Evolutionary conservation across 2,888 invertebrate species (phyloP).

Genomic region (Morpho helenor): DNA sequence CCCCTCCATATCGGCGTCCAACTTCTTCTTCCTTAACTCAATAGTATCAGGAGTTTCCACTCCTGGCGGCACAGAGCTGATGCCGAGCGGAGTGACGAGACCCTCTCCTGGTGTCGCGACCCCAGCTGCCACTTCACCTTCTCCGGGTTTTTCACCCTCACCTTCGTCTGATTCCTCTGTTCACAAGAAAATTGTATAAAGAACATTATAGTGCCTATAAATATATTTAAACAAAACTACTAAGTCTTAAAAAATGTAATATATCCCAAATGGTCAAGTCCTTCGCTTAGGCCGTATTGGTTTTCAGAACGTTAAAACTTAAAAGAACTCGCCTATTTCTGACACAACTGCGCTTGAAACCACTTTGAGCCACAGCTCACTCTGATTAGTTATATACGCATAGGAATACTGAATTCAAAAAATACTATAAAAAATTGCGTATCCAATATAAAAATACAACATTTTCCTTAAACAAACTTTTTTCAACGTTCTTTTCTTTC

Average conservation of each 20-base stretch:
- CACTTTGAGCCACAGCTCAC: too few relatives aligned
- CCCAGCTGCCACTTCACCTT: conserved; percentile 72
- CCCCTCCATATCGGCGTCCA: conserved; percentile 98
- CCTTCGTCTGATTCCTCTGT: conserved; percentile 32
- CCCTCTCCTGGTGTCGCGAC: conserved; percentile 96
- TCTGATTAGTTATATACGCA: too few relatives aligned
- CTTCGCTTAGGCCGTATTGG: too few relatives aligned
- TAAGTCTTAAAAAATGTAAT: background rate
- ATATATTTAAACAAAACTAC: background rate
- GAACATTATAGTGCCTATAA: background rate
- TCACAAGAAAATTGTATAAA: background rate
- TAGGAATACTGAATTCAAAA: too few relatives aligned
- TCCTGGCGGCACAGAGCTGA: conserved; percentile 94
- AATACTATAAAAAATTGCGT: too few relatives aligned
- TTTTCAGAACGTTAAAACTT: too few relatives aligned
- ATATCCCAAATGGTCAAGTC: too few relatives aligned
- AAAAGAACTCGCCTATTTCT: too few relatives aligned
- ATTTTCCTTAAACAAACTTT: too few relatives aligned
- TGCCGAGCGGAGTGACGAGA: conserved; percentile 95
- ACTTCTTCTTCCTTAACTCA: conserved; percentile 97
- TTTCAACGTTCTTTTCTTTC: too few relatives aligned
- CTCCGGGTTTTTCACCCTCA: conserved; percentile 56
- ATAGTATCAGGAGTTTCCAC: conserved; percentile 99
- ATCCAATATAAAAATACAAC: too few relatives aligned
- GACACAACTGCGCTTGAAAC: too few relatives aligned